These are phyloP conservation scores for Molossus molossus DNA, from an alignment of 2,797 vertebrate genomes.

Conservation along the genomic window DNA sequence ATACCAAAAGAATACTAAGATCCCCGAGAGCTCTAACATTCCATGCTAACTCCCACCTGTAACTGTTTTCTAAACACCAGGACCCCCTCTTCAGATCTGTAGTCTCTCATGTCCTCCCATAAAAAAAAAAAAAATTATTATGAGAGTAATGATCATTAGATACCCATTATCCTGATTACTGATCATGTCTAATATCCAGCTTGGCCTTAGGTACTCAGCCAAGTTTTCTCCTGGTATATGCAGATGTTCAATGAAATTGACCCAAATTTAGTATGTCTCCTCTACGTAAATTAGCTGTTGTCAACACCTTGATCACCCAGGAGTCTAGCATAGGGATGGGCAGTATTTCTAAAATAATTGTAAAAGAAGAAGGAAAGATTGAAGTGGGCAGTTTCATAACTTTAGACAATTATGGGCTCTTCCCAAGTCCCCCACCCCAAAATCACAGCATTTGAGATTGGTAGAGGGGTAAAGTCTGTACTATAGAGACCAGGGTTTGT, in stretches of 20 bases:
- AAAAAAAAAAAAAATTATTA: neutral
- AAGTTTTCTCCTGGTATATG: neutral
- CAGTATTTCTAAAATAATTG: neutral
- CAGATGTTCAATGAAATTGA: neutral
- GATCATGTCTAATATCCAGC: neutral
- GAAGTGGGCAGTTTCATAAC: neutral
- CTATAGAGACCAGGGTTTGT: neutral
- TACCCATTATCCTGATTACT: neutral
- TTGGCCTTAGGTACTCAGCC: neutral
- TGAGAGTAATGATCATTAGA: neutral
- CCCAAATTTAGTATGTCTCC: neutral
- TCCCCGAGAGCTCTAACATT: neutral
- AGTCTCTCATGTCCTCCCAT: neutral
- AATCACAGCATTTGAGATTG: neutral
- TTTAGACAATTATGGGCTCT: neutral
- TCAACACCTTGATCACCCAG: neutral
- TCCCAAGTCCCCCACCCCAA: no score
- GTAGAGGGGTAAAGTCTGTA: neutral
- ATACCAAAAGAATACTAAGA: neutral
- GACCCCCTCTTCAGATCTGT: neutral
- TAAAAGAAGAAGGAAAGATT: neutral
- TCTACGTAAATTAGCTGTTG: neutral
- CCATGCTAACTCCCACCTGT: neutral
- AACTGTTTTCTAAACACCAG: neutral
- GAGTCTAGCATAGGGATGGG: neutral